Evolutionary conservation across 2,113 vertebrate genomes (phyloP).

Genomic region (Syngnathus scovelli): DNA sequence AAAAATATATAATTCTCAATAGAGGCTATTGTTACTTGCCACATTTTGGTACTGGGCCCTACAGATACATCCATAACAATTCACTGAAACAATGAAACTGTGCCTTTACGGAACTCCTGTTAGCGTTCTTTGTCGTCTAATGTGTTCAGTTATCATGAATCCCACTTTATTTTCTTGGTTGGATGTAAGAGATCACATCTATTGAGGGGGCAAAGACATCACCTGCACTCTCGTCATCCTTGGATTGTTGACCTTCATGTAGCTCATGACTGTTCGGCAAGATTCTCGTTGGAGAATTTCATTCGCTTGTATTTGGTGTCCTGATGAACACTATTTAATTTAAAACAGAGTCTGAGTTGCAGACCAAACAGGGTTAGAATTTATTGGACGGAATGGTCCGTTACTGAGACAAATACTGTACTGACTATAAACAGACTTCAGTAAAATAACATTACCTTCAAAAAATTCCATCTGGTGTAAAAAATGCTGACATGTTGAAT

Average conservation of each 20-base stretch:
- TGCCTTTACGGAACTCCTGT: not conserved
- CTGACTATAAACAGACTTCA: not conserved
- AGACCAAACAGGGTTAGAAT: not conserved
- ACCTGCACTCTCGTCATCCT: conserved; percentile 9
- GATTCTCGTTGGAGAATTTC: not conserved
- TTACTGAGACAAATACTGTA: not conserved
- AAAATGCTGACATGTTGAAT: too few relatives aligned
- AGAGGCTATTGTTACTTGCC: not conserved
- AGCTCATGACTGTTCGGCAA: conserved; percentile 2
- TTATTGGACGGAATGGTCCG: not conserved
- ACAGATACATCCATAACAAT: not conserved
- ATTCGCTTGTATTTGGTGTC: too few relatives aligned
- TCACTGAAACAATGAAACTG: not conserved
- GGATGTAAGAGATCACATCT: conserved; percentile 1
- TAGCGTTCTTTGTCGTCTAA: not conserved
- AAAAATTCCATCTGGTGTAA: too few relatives aligned
- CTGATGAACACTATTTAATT: too few relatives aligned
- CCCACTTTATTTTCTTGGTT: conserved; percentile 4
- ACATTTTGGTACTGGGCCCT: not conserved
- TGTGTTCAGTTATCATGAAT: not conserved
- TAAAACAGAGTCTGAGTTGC: not conserved
- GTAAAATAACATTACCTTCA: not conserved
- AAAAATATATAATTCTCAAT: too few relatives aligned
- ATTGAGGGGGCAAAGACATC: not conserved
- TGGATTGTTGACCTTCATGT: not conserved